Base-by-base conservation (phyloP, 2,888 invertebrate genomes). In the Iphiclides podalirius region DNA sequence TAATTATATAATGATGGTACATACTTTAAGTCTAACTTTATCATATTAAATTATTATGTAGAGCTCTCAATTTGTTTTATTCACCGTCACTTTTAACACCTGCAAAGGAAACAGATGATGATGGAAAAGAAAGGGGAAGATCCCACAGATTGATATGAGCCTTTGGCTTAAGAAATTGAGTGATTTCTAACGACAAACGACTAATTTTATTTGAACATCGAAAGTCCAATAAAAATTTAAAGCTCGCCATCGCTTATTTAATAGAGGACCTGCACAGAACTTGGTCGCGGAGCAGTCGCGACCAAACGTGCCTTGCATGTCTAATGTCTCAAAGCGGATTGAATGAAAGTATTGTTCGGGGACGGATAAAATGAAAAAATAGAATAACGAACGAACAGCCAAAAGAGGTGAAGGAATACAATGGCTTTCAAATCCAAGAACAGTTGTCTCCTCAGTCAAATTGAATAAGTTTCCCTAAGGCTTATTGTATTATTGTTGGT, bases 311-410 rank as follows among this genome's bases (percentile, higher is more conserved):
- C 54, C 75, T 75, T 76, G 82, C 82, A 83, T 84, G 67, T 67
- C 76, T 76, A 79, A 81, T 78, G 64, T 67, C 60, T 57, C 57
- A 59, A 64, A 75, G 66, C 69, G 75, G 79, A 83, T 84, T 81
- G 79, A 83, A 83, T 79, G 72, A 77, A 78, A 82, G 76, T 78
- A 82, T 81, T 85, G 80, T 82, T 79, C 72, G 69, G 70, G 69
- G 72, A 72, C 66, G 72, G 70, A 79, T 79, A 75, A 75, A 75
- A 76, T 72, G 69, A 73, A 74, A 72, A 77, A 71, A 72, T 43
- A 37, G 13, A 75, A 75, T 31, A 31, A 31, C 31, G 31, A 72
- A 72, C 64, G 61, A 73, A 71, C 66, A 65, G 52, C 56, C 64
- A 31, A 64, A 59, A 64, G 63, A 67, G 69, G 73, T 75, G 72